Evolutionary conservation across 2,797 vertebrate species (phyloP), one percentile per base, ranked within the genome.

Genomic region (Gambelia wislizenii): DNA sequence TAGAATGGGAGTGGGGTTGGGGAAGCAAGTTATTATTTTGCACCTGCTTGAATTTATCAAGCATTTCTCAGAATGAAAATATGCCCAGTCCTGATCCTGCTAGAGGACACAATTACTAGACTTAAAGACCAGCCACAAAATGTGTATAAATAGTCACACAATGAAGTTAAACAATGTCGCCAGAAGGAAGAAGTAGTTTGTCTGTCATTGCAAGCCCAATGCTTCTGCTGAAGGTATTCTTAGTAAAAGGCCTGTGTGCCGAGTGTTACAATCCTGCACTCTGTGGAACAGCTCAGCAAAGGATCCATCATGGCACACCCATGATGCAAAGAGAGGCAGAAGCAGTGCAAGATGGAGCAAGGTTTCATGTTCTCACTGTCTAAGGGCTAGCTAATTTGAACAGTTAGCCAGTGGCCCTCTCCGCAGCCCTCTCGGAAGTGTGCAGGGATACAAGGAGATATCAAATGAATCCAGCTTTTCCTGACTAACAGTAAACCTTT

Each of bases 231-330:
- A 54, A 88, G 61, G 42, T 92, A 90, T 87, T 83, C 84, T 54
- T 83, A 93, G 89, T 87, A 39, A 91, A 67, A 89, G 81, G 54
- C n/a, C 87, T 85, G 82, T 59, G 61, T 8, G 22, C 2, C 6
- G 22, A 12, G 56, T 80, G 2, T 81, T 59, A 77, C 2, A 87
- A 83, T 87, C 33, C 49, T 10, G 27, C 16, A 47, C 56, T 86
- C 14, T 52, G 75, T 18, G 77, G 47, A 42, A 74, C 70, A 76
- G 25, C 56, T 72, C 52, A 59, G 89, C 70, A 90, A 61, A 87
- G 56, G 2, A 18, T 67, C 61, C 36, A 85, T 75, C 30, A 64
- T 39, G 83, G 47, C 79, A 36, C 25, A 27, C 33, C 79, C 52
- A 72, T 76, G 64, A n/a, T n/a, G 4, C 56, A 85, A 81, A 87